Evolutionary conservation across 1,140 invertebrate genomes (phyloP).

Genomic region (Heliothis virescens): DNA sequence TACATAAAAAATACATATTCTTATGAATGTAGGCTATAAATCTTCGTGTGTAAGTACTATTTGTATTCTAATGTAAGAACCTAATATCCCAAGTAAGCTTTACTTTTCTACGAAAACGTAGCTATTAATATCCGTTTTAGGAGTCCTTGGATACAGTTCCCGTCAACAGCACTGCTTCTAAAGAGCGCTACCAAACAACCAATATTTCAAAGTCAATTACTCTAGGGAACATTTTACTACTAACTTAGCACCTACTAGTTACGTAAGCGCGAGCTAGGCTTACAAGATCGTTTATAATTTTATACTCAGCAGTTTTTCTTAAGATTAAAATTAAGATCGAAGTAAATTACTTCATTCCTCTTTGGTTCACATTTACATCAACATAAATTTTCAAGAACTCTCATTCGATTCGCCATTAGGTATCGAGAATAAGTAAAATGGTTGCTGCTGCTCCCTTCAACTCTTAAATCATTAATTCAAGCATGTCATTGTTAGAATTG

Average conservation of each 20-base stretch:
- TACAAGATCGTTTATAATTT: slow-evolving; percentile 85
- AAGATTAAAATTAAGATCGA: slow-evolving; percentile 81
- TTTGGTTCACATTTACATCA: slow-evolving; percentile 32
- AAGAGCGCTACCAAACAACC: slow-evolving; percentile 78
- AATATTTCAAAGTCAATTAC: slow-evolving; percentile 90
- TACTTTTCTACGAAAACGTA: slow-evolving; percentile 79
- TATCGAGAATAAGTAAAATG: slow-evolving; percentile 22
- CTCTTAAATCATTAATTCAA: slow-evolving; percentile 30
- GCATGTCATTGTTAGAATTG: slow-evolving; percentile 49
- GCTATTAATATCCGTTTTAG: slow-evolving; percentile 66
- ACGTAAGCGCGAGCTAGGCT: slow-evolving; percentile 83
- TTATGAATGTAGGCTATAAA: slow-evolving; percentile 84
- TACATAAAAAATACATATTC: slow-evolving; percentile 76
- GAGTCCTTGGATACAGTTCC: slow-evolving; percentile 66
- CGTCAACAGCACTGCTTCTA: slow-evolving; percentile 79
- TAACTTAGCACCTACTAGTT: slow-evolving; percentile 83
- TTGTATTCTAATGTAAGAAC: slow-evolving; percentile 79
- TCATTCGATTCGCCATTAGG: slow-evolving; percentile 44
- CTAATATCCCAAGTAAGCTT: slow-evolving; percentile 80
- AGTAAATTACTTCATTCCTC: slow-evolving; percentile 55
- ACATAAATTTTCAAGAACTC: slow-evolving; percentile 26
- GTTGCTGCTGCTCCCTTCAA: slow-evolving; percentile 37
- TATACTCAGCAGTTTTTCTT: slow-evolving; percentile 82
- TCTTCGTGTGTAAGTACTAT: slow-evolving; percentile 73
- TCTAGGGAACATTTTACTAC: slow-evolving; percentile 89